Base-by-base conservation (phyloP, 1,140 invertebrate genomes). In the Ectropis grisescens region DNA sequence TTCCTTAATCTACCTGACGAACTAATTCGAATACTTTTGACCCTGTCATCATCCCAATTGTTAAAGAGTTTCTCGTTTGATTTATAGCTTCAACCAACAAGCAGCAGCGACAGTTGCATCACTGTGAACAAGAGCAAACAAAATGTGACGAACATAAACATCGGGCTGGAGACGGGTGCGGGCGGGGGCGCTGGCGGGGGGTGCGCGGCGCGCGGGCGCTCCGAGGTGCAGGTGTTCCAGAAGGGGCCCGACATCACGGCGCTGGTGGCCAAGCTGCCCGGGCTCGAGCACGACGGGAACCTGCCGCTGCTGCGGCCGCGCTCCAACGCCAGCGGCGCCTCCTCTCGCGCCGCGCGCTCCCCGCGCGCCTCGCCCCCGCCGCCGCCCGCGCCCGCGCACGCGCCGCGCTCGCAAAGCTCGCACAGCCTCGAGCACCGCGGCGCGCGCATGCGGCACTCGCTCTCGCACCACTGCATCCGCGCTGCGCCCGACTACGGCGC, bases 141-240 rank as follows among this genome's bases (percentile, higher is more conserved):
- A 50, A 86, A 86, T 52, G 81, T 86, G 1, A 86, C 86, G 11
- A 86, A 86, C 52, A 86, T 87, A 29, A 87, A 81, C 49, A 87
- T 86, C 28, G 84, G 78, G 1, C 60, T 75, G 2, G 79, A 82
- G 33, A 71, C 79, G 2, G 16, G 58, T 55, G 24, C 13, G 47
- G 8, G 59, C 53, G 7, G 19, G 38, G 71, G 82, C 43, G 70
- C 82, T 2, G 84, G 85, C 32, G 69, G 85, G 6, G n/a, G n/a
- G n/a, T n/a, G n/a, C n/a, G 16, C 59, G 55, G 24, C 13, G 47
- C 9, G 59, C 53, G 7, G 19, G 38, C 72, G 82, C 43, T 71
- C 82, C 2, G 84, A 86, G 32, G 69, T 85, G 6, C 82, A 90
- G 66, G 87, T 90, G 7, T 90, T 89, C 45, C 80, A 82, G 41